Base-by-base conservation (phyloP, 1,140 invertebrate species). In the Microplitis mediator region DNA sequence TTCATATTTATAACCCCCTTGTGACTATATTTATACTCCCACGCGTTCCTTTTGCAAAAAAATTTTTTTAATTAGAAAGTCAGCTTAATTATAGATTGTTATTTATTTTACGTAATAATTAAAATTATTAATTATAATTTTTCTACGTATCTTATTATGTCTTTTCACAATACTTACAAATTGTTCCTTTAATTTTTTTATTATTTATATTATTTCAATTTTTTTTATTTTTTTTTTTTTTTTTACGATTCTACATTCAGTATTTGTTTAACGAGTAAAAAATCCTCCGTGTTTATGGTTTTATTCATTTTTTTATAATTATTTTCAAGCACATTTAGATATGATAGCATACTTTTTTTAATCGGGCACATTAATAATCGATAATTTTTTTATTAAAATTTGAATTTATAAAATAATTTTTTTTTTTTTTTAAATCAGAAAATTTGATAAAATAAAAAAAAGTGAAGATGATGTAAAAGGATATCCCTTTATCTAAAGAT, bases 281-380 rank as follows among this genome's bases (percentile, higher is more conserved):
- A 82, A 84, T 78, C 79, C 75, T 79, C 65, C 74, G 71, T 67
- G 68, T 69, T 68, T 72, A 32, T 16, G 65, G 60, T 50, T 73
- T 68, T 61, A 61, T 54, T 51, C 34, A 16, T 34, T 72, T 66
- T 72, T 60, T 73, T 65, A 60, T 72, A 45, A 69, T 72, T 74
- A 69, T 52, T 52, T 50, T 74, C 79, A 83, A 84, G 83, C 82
- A 80, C 72, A 69, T 82, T 80, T 39, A 82, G 80, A 80, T 82
- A 81, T 79, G 81, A 80, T 78, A 75, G 79, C 69, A 76, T 79
- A 76, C 70, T 52, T 65, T 32, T 4, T 11, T 45, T 11, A 9
- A 45, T 11, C 39, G 39, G 39, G 39, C 39, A 45, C 39, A 45
- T 45, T 11, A 11, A 45, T 45, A 23, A 16, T 63, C 45, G n/a